A percentile compares a stretch with the other conserved stretches of the same genome.
These are phyloP conservation scores for Microcebus jonahi DNA, from an alignment of 2,113 vertebrate species.

Conservation along the genomic window DNA sequence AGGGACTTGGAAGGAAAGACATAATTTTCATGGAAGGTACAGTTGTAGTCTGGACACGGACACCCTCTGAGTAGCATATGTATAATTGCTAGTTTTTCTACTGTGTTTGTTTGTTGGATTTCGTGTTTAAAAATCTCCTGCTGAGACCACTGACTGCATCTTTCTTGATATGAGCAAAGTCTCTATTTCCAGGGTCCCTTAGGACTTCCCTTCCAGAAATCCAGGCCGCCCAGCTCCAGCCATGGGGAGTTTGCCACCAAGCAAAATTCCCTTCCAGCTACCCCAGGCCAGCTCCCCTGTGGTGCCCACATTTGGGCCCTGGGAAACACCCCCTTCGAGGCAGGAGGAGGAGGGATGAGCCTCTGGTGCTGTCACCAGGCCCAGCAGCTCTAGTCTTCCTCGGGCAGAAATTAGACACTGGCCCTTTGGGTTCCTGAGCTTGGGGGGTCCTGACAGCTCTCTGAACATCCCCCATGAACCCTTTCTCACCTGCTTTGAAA, in stretches of 20 bases:
- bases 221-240: background rate
- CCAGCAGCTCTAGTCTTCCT: background rate
- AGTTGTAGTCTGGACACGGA: background rate
- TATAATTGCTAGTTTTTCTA: background rate
- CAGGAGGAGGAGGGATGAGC: background rate
- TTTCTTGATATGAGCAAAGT: background rate
- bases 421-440: background rate
- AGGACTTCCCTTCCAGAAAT: background rate
- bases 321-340: background rate
- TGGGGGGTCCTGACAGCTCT: background rate
- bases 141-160: background rate
- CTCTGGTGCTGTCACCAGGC: background rate
- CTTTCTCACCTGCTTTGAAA: background rate
- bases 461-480: background rate
- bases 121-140: background rate
- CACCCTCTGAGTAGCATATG: background rate
- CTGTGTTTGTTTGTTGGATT: background rate
- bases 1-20: background rate
- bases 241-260: background rate
- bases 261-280: background rate
- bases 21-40: background rate
- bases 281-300: background rate
- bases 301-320: accelerated
- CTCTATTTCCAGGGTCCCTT: background rate
- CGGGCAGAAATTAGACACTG: background rate